Conservation (phyloP, 2,888 invertebrate genomes). For the Siphlonurus alternatus region DNA sequence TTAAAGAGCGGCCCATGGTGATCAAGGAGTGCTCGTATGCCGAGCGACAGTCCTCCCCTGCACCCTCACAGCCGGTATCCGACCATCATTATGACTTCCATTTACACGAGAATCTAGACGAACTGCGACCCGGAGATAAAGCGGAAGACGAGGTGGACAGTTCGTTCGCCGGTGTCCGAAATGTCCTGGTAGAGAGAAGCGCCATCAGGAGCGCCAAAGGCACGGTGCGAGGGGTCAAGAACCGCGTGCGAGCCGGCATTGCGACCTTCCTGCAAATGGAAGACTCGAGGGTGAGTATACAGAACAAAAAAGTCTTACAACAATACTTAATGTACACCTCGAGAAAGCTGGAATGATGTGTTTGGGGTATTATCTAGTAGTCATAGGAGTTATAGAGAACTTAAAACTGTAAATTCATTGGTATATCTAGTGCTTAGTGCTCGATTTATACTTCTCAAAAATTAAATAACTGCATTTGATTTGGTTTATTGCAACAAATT, state of each 20-base stretch:
- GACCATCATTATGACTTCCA: conserved; percentile 16
- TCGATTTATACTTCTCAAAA: no score
- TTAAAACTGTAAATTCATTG: no score
- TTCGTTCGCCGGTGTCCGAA: conserved; percentile 51
- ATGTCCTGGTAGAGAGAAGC: conserved; percentile 40
- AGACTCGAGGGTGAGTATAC: conserved; percentile 64
- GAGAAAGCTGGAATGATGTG: no score
- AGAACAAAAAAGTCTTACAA: no score
- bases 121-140: conserved; percentile 19
- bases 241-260: conserved; percentile 85
- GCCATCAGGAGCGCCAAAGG: conserved; percentile 81
- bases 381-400: no score
- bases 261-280: conserved; percentile 84
- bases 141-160: conserved; percentile 35
- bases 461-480: no score
- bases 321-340: no score
- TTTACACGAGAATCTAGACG: conserved; percentile 10
- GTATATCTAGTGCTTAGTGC: no score
- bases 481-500: no score
- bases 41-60: background rate
- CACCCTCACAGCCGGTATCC: background rate
- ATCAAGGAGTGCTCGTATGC: background rate
- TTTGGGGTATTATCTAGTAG: no score
- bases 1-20: background rate
- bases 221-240: conserved; percentile 85